Evolutionary conservation across 2,797 vertebrate genomes (phyloP), one percentile per base, ranked within the genome.

Genomic region (Pogoniulus pusillus): DNA sequence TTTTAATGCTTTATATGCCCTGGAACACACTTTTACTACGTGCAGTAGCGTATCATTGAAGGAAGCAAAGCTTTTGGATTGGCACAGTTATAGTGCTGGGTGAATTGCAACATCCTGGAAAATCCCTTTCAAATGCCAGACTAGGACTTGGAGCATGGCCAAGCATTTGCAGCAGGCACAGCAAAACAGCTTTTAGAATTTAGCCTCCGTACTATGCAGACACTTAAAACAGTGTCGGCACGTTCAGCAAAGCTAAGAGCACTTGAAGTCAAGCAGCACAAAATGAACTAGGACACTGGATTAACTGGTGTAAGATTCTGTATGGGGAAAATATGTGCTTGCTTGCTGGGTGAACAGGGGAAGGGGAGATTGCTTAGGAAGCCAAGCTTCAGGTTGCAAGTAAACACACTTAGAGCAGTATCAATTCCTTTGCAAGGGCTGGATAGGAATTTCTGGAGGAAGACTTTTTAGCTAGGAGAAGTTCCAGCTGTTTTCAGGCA

Each of bases 121-220:
- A 96, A 95, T 90, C 92, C 93, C 94, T 92, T 95, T 82, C 69
- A 91, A 93, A 96, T 94, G 93, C 90, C 93, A 96, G 93, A 90
- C 62, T 39, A 87, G 75, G 75, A 85, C 83, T 78, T 96, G 95
- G 95, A 94, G 80, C 30, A 9, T 12, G 49, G 51, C 94, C 93
- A 95, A 76, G 75, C 78, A 57, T 91, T 95, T 91, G 85, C 83
- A 95, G 93, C 91, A 92, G 76, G 83, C 90, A 81, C 85, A 93
- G 91, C 69, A 78, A 78, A 95, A 92, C 75, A 93, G 93, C 85
- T 90, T 92, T 96, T 82, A 90, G 87, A 95, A 92, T 94, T 90
- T 85, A 90, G 83, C 77, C 73, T 71, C 62, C 2, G 1, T 68
- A 45, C 49, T 68, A 34, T 37, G 72, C 77, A 82, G 81, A 45